Evolutionary conservation across 2,888 invertebrate genomes (phyloP).

Genomic region (Apocheima hispidaria): DNA sequence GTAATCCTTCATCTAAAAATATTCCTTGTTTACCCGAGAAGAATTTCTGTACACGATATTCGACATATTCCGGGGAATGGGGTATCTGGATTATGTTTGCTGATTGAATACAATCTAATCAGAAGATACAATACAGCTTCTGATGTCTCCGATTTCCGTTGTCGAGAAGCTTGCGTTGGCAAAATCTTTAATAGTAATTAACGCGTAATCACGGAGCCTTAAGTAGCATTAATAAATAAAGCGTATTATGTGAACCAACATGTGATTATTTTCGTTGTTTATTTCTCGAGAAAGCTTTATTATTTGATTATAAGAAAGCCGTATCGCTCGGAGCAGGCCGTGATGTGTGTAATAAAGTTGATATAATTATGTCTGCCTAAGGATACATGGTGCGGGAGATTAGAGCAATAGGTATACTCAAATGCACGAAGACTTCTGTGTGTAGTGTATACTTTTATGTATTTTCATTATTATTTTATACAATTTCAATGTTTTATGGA

Average conservation of each 20-base stretch:
- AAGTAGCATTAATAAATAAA: slow-evolving; percentile 36
- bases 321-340: slow-evolving; percentile 58
- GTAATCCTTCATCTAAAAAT: slow-evolving; percentile 25
- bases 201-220: slow-evolving; percentile 15
- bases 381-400: slow-evolving; percentile 42
- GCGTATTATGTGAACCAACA: slow-evolving; percentile 32
- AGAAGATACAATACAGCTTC: slow-evolving; percentile 12
- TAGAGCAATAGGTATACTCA: slow-evolving; percentile 33
- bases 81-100: slow-evolving; percentile 11
- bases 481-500: too few species aligned
- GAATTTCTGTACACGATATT: slow-evolving; percentile 7
- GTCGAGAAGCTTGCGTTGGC: slow-evolving; percentile 2
- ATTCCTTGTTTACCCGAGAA: slow-evolving; percentile 28
- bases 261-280: slow-evolving; percentile 40
- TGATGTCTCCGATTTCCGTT: slow-evolving; percentile 9
- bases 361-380: slow-evolving; percentile 61
- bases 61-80: slow-evolving; percentile 2
- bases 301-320: slow-evolving; percentile 55
- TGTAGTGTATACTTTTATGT: too few species aligned
- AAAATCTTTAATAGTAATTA: slow-evolving; percentile 17
- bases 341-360: slow-evolving; percentile 65
- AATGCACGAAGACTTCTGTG: slow-evolving; percentile 31
- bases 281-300: slow-evolving; percentile 44
- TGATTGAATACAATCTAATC: slow-evolving; percentile 26
- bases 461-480: too few species aligned